These are phyloP conservation scores for Campoletis raptor DNA, from an alignment of 2,888 invertebrate species.

Conservation along the genomic window DNA sequence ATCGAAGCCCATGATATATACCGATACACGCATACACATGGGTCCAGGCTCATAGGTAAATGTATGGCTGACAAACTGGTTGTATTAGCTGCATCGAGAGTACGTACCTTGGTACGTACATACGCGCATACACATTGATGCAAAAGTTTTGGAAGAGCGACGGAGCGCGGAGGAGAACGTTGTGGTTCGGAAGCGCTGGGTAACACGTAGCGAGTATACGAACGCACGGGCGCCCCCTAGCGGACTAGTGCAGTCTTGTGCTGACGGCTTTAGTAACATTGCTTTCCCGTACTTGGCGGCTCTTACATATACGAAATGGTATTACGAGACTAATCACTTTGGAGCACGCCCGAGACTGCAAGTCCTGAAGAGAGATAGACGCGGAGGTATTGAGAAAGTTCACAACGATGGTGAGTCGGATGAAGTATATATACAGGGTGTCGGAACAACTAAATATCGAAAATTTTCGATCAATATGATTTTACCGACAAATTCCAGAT, in stretches of 20 bases:
- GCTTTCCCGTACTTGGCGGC: constrained; percentile 62
- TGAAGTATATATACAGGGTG: constrained; percentile 12
- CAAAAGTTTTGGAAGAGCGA: constrained; percentile 64
- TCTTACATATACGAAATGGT: constrained; percentile 70
- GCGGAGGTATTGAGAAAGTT: constrained; percentile 40
- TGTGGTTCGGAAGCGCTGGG: constrained; percentile 65
- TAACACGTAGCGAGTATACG: constrained; percentile 44
- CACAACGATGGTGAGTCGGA: not conserved
- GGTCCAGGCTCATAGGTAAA: not conserved
- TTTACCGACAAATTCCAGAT: not conserved
- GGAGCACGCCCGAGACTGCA: constrained; percentile 75
- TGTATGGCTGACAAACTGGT: constrained; percentile 34
- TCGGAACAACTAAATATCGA: not conserved
- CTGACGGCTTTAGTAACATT: constrained; percentile 68
- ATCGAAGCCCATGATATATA: constrained; percentile 60
- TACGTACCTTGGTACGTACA: not conserved
- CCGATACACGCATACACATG: constrained; percentile 14
- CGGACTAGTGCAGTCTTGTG: constrained; percentile 57
- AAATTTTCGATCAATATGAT: not conserved
- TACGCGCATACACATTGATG: constrained; percentile 2
- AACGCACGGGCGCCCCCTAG: constrained; percentile 31
- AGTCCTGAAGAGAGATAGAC: constrained; percentile 56
- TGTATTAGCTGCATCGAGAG: constrained; percentile 33
- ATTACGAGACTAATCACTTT: constrained; percentile 82
- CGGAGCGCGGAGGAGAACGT: constrained; percentile 18